Evolutionary conservation across 2,113 vertebrate species (phyloP), one percentile per base, ranked within the genome.

Genomic region (Scopus umbretta): DNA sequence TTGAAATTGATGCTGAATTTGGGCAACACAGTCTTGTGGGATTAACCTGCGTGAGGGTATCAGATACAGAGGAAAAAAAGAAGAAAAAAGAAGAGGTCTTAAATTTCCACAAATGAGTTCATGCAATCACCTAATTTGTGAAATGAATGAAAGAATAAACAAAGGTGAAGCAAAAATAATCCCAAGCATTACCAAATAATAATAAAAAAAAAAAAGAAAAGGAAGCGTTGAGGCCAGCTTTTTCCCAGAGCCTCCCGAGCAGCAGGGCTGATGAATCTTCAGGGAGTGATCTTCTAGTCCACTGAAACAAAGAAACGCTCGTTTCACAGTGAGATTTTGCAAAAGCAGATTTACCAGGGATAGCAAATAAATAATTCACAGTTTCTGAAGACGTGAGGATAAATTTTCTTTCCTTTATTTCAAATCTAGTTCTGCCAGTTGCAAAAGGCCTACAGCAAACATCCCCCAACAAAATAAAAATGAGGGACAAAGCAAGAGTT

Each of bases 361-460:
- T 11, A 86, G 45, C 34, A 50, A 81, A 86, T 82, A 94, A 90
- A 96, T 90, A 93, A 88, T 90, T 82, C n/a, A 75, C 34, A 38
- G 26, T 43, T 88, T 75, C 92, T 82, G 53, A 87, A 70, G 53
- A 79, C 1, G 5, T 2, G 1, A 66, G 38, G 56, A 72, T 17
- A 68, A 47, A 62, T 83, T 93, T 88, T 83, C 32, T 45, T 78
- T 71, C 34, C 68, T 78, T 88, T 53, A 27, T 68, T 91, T 87
- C 62, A 68, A 30, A 73, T 32, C 26, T 75, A 67, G 27, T 38
- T 59, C 52, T 90, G 53, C 30, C 55, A 66, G n/a, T 36, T 90
- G 30, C 71, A 66, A 61, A 58, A 61, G 36, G 16, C 36, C 30
- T 36, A 40, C 30, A 43, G 62, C 66, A 88, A 88, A 59, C 27